Conservation (phyloP, 2,888 invertebrate species). For the Nasonovia ribisnigri region DNA sequence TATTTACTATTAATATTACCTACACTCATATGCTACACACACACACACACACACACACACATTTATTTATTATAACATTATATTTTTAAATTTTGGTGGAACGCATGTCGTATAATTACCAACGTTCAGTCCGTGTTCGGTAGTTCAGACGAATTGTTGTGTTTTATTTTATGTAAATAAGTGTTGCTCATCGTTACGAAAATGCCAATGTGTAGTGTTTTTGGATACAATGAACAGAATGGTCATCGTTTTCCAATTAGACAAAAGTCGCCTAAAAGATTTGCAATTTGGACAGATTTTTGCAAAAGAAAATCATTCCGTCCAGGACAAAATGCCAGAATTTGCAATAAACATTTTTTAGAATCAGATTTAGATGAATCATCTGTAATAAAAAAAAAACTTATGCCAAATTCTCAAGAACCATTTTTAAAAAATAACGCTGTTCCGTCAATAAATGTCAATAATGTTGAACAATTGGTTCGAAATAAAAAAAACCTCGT, state of each 20-base stretch:
- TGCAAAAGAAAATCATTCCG: slow-evolving; percentile 28
- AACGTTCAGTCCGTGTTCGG: too few species aligned
- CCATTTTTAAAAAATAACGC: background rate
- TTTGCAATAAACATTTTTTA: slow-evolving; percentile 38
- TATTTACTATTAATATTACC: too few species aligned
- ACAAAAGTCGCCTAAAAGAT: slow-evolving; percentile 34
- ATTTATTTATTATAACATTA: too few species aligned
- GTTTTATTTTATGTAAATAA: too few species aligned
- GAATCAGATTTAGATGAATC: slow-evolving; percentile 14
- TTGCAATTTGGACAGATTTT: slow-evolving; percentile 20
- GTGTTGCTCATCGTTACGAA: too few species aligned
- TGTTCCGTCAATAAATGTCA: slow-evolving; percentile 21
- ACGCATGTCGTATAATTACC: too few species aligned
- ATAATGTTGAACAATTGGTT: background rate
- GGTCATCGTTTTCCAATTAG: slow-evolving; percentile 40
- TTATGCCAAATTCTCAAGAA: slow-evolving; percentile 19
- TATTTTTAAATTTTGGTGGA: too few species aligned
- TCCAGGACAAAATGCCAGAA: slow-evolving; percentile 16
- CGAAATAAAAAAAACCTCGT: background rate
- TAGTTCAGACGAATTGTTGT: too few species aligned
- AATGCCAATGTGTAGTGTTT: slow-evolving; percentile 17
- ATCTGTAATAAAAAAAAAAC: slow-evolving; percentile 29
- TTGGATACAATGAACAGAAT: slow-evolving; percentile 14
- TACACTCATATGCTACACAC: too few species aligned
- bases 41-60: too few species aligned